Evolutionary conservation across 1,140 invertebrate genomes (phyloP).

Genomic region (Drosophila ohnishii): DNA sequence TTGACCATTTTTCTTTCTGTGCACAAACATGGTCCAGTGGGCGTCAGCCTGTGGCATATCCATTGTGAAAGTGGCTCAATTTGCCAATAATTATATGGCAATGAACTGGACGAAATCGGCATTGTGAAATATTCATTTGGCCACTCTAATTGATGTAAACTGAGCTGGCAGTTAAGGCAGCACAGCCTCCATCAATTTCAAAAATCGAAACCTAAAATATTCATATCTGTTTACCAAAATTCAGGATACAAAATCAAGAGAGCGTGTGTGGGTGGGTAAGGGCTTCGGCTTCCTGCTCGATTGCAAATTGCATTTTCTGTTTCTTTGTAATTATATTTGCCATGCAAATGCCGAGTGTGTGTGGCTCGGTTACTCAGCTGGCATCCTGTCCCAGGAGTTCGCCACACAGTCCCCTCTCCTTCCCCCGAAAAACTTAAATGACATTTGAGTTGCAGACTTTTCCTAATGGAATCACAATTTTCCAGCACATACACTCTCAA

Average conservation of each 20-base stretch:
- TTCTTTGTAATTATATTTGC: constrained; percentile 72
- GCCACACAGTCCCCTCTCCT: too few species aligned
- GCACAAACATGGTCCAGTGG: neutral
- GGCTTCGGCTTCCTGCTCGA: neutral
- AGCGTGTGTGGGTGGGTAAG: neutral
- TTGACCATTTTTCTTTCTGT: neutral
- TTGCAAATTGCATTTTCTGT: constrained; percentile 47
- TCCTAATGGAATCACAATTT: constrained; percentile 80
- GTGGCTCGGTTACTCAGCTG: constrained; percentile 27
- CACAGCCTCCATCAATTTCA: neutral
- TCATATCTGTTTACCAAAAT: constrained; percentile 28
- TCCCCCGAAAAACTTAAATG: constrained; percentile 62
- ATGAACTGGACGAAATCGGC: constrained; percentile 47
- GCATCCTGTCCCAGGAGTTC: constrained; percentile 19
- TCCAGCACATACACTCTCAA: constrained; percentile 12
- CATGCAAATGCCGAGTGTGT: constrained; percentile 53
- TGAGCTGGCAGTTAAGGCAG: constrained; percentile 12
- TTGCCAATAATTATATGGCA: constrained; percentile 56
- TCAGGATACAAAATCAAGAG: constrained; percentile 9
- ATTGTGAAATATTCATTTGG: constrained; percentile 66
- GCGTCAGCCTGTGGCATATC: constrained; percentile 22
- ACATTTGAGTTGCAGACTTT: constrained; percentile 74
- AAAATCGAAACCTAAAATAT: constrained; percentile 22
- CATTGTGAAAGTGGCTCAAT: constrained; percentile 50
- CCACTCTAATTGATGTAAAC: constrained; percentile 66